A percentile compares a stretch with the other conserved stretches of the same genome.
Evolutionary conservation across 2,888 invertebrate species (phyloP).

Genomic region (Drosophila putrida): DNA sequence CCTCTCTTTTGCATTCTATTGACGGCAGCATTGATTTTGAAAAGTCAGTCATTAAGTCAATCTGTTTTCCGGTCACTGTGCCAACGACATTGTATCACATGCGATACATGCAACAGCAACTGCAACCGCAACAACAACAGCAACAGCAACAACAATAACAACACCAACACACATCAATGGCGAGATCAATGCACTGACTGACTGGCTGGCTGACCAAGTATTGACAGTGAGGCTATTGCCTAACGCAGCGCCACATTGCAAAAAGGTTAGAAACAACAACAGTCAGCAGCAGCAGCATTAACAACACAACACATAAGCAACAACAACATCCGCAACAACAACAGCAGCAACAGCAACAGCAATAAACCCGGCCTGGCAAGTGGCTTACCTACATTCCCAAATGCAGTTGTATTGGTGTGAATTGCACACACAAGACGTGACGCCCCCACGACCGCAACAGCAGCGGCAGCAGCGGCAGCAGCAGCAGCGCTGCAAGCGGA

Average conservation of each 20-base stretch:
- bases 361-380: conserved; percentile 63
- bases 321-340: conserved; percentile 34
- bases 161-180: conserved; percentile 37
- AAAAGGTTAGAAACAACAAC: conserved; percentile 73
- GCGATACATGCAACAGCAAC: conserved; percentile 51
- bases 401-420: conserved; percentile 66
- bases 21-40: conserved; percentile 67
- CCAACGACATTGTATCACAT: conserved; percentile 80
- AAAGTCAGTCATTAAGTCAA: conserved; percentile 84
- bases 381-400: conserved; percentile 81
- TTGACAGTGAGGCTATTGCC: conserved; percentile 76
- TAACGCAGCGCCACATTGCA: conserved; percentile 71
- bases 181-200: conserved; percentile 71
- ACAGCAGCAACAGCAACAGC: conserved; percentile 29
- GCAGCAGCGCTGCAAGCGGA: conserved; percentile 56
- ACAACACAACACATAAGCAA: conserved; percentile 31
- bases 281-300: conserved; percentile 29
- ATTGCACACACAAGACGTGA: conserved; percentile 66
- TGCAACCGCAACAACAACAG: background rate
- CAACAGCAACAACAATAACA: conserved; percentile 10
- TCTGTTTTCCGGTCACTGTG: conserved; percentile 83
- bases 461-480: conserved; percentile 19
- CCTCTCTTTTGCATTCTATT: conserved; percentile 50
- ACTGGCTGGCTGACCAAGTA: conserved; percentile 53
- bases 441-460: conserved; percentile 60